phyloP scores from a whole-genome alignment of 1,140 invertebrate species.

The Aphaenogaster ashmeadi region DNA sequence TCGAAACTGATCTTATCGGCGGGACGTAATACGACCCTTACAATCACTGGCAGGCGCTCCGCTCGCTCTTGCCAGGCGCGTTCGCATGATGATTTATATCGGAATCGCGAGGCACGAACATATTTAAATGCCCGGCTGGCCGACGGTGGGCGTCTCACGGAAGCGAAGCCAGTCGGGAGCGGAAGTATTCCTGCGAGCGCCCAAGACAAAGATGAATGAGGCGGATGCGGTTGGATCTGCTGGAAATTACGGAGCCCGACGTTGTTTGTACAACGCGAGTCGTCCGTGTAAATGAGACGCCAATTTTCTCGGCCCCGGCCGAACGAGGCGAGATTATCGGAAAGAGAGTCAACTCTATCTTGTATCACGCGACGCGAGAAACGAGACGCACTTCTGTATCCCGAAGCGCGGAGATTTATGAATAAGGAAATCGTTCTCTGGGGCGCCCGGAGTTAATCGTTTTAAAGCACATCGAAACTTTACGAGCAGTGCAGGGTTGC shows the following conservation, averaged over 20 bases:
- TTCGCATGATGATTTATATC: constrained; percentile 61
- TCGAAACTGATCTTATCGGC: constrained; percentile 50
- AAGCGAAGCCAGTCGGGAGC: constrained; percentile 49
- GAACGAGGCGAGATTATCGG: constrained; percentile 1
- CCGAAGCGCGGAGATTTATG: neutral
- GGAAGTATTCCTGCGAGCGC: constrained; percentile 39
- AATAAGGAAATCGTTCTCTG: neutral
- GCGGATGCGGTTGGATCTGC: constrained; percentile 43
- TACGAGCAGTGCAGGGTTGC: neutral
- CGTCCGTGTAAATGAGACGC: constrained; percentile 39
- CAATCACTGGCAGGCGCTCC: constrained; percentile 24
- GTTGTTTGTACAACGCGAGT: constrained; percentile 38
- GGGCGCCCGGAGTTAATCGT: neutral
- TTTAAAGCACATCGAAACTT: constrained; percentile 22
- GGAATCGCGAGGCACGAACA: constrained; percentile 57
- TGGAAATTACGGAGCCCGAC: constrained; percentile 38
- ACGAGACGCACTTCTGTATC: neutral
- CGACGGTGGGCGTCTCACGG: constrained; percentile 54
- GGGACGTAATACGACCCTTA: constrained; percentile 46
- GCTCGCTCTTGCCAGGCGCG: constrained; percentile 29
- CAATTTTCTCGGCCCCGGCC: constrained; percentile 16
- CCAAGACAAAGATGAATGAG: constrained; percentile 60
- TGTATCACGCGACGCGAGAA: neutral
- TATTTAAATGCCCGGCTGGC: constrained; percentile 49
- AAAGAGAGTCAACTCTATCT: constrained; percentile 7